Base-by-base conservation (phyloP, 2,113 vertebrate genomes). In the Rhea americana region DNA sequence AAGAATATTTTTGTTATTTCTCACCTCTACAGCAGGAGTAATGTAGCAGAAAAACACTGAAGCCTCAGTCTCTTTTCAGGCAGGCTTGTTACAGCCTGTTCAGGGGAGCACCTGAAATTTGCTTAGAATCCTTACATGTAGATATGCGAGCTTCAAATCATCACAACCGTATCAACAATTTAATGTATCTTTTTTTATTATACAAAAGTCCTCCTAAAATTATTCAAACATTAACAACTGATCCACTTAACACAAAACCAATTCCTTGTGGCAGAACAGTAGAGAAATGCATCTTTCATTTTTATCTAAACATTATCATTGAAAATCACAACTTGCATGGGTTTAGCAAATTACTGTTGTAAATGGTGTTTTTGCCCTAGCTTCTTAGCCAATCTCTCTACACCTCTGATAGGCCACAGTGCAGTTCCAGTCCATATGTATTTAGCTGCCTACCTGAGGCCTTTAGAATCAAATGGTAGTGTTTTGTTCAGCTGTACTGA, bases 191-290 rank as follows among this genome's bases (percentile, higher is more conserved):
- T 71, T 91, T 81, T 90, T 41, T 92, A 93, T 87, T 50, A 30
- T 78, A 85, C 47, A 79, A 82, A 96, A 85, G 37, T 51, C 21
- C 11, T 8, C 58, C 14, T 7, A 24, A 17, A 48, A 71, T 73
- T 86, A 89, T 74, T 91, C 65, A 66, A 95, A 93, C 90, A 50
- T 75, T 85, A 94, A 95, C 86, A 96, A 87, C 71, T 45, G 37
- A 87, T 67, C 45, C 66, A 72, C 47, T 94, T 75, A 92, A 78
- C 86, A 96, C 82, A 92, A 90, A 93, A 84, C 72, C 41, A 66
- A 3, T 82, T 89, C 68, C 85, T 85, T 39, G 62, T 74, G 45
- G 48, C 65, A 91, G 89, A 95, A 93, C 61, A 43, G 71, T 13
- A 84, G 7, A 87, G 17, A 20, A 93, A 73, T 19, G 17, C 25